Base-by-base conservation (phyloP, 1,140 invertebrate genomes). In the Ceratoteleas bidentatus region DNA sequence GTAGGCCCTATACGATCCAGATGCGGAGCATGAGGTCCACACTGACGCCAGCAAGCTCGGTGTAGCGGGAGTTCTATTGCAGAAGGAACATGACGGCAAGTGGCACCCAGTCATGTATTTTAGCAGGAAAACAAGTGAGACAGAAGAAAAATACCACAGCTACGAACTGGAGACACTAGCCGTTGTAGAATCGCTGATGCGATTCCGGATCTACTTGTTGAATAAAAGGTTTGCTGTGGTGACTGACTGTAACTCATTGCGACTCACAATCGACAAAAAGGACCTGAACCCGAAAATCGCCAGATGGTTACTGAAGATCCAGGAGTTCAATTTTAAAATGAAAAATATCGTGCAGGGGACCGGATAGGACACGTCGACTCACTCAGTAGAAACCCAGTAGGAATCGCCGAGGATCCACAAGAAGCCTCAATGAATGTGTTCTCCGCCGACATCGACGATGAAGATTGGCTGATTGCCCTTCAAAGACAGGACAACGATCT, bases 81-180 rank as follows among this genome's bases (percentile, higher is more conserved):
- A 81, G 15, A 38, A 38, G 6, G 57, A 56, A 16, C 9, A 53
- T 5, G 72, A 85, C 83, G 45, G 49, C 10, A 36, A 14, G 0
- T 15, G 53, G 14, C 75, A 66, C 57, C 85, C 84, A 24, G 80
- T 88, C 10, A 74, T 74, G 53, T 89, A 78, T 68, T 85, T 73
- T 56, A 89, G 83, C 50, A 58, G 74, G 36, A 81, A 72, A 53
- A 91, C 89, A 3, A 81, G 62, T 3, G 53, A 73, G 2, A 36
- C 65, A 2, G 85, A 88, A 64, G 62, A 70, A 13, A 84, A 81
- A 43, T 83, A 76, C 10, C 76, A 81, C 15, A 78, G 86, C 0
- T 90, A 88, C 34, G 88, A 92, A 47, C 13, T 90, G 0, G 87
- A 91, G 56, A 89, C 85, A 0, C 40, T 92, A 5, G 88, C 87